Conservation (phyloP, 2,113 vertebrate genomes). For the Percopsis transmontana region DNA sequence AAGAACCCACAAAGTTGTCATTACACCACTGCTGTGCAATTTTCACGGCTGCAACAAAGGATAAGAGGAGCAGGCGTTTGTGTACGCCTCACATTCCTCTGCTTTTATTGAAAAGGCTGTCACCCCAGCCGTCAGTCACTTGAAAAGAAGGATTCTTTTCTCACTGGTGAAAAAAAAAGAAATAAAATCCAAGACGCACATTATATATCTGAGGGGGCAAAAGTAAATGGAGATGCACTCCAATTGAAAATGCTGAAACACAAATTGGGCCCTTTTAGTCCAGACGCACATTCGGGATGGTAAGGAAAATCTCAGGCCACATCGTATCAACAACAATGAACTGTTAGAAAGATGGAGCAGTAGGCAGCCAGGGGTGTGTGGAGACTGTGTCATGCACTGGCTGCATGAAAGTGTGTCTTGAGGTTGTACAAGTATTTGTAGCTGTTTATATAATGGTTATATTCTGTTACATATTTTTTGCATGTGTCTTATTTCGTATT, state of each 20-base stretch:
- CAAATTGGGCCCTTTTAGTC: slow-evolving; percentile 5
- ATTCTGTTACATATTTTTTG: too few relatives aligned
- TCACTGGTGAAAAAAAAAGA: slow-evolving; percentile 14
- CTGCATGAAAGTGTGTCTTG: slow-evolving; percentile 6
- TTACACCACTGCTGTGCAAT: slow-evolving; percentile 26
- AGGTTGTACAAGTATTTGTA: neutral
- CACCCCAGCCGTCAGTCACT: slow-evolving; percentile 50
- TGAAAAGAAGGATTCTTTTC: slow-evolving; percentile 13
- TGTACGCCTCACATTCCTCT: slow-evolving; percentile 6
- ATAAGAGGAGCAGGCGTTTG: slow-evolving; percentile 18
- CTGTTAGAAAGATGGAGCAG: neutral
- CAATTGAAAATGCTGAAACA: neutral
- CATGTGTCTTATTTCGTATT: too few relatives aligned
- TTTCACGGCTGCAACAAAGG: slow-evolving; percentile 20
- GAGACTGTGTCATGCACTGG: slow-evolving; percentile 13
- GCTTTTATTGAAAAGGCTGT: slow-evolving; percentile 29
- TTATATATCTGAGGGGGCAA: neutral
- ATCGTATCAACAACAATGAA: slow-evolving; percentile 10
- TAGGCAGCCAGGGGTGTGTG: neutral
- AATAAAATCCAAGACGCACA: slow-evolving; percentile 29
- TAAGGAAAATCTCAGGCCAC: slow-evolving; percentile 10
- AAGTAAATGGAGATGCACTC: neutral
- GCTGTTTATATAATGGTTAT: too few relatives aligned
- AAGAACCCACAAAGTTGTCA: slow-evolving; percentile 12
- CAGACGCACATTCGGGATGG: slow-evolving; percentile 13